Evolutionary conservation across 2,888 invertebrate species (phyloP), one percentile per base, ranked within the genome.

Genomic region (Philonicus albiceps): DNA sequence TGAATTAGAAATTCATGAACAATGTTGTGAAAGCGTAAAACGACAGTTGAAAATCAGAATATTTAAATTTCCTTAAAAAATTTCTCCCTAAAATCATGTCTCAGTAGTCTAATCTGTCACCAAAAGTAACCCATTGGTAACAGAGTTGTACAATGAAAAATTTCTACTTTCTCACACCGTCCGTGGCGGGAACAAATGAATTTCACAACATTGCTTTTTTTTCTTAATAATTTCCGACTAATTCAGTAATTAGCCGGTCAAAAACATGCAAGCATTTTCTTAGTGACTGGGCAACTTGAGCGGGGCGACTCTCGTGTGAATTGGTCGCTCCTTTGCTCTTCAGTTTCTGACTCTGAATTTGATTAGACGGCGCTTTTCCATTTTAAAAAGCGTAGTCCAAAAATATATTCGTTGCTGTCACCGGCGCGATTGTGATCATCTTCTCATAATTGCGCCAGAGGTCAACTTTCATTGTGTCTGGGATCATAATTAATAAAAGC

Each of bases 391-490:
- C n/a, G n/a, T n/a, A n/a, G n/a, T n/a, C 53, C 53, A 53, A 22
- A 64, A 27, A 64, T 11, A 8, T 19, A 64, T 0, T 64, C 22
- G 19, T 53, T 7, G 64, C 27, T 27, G 19, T 22, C 64, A 27
- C 64, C 22, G 22, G 2, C 27, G 11, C 64, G 11, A 64, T 64
- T 22, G 27, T 27, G 64, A 64, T 64, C 27, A 64, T 64, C 64
- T 11, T 64, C 19, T 64, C 64, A 76, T 43, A 34, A 64, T 64
- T 64, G 40, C 76, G 22, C 40, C 37, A 37, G 76, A 76, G 76
- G 76, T 76, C 76, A 40, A 19, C 40, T 40, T 76, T 76, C 76
- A 76, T 76, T 76, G 76, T 76, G 40, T 64, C 64, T 27, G 13
- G 27, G 27, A 64, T n/a, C 22, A 64, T 11, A 64, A 64, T 64